These are phyloP conservation scores for Chesias legatella DNA, from an alignment of 2,888 invertebrate species.

Conservation along the genomic window DNA sequence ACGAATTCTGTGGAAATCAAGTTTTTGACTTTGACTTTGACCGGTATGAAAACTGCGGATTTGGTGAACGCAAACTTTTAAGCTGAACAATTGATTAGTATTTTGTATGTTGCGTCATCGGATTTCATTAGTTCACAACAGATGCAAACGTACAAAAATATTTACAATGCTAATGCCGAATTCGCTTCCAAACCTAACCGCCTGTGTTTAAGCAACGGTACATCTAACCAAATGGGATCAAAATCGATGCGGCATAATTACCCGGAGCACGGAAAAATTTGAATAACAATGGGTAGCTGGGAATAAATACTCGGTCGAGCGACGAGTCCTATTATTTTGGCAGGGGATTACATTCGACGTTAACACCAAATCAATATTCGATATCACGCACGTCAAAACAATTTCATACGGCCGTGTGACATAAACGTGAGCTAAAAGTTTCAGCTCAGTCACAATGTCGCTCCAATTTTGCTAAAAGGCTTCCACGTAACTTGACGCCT, in stretches of 20 bases:
- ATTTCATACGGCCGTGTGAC: conserved; percentile 30
- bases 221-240: conserved; percentile 23
- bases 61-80: no score
- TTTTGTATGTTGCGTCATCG: background rate
- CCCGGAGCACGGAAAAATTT: conserved; percentile 12
- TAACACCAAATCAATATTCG: conserved; percentile 26
- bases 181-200: conserved; percentile 17
- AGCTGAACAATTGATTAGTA: no score
- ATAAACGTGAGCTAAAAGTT: conserved; percentile 24
- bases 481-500: conserved; percentile 51
- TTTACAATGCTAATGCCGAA: conserved; percentile 24
- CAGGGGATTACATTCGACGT: conserved; percentile 12
- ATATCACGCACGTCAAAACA: conserved; percentile 32
- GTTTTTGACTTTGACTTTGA: no score
- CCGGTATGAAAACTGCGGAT: no score
- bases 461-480: conserved; percentile 62
- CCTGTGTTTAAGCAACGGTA: conserved; percentile 21
- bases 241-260: conserved; percentile 27
- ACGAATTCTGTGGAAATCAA: no score
- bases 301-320: conserved; percentile 1
- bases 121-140: conserved; percentile 2
- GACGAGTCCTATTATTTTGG: conserved; percentile 15
- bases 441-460: conserved; percentile 43
- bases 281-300: conserved; percentile 13
- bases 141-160: conserved; percentile 10